Percentiles rank a stretch among this genome's conserved stretches.
These are phyloP conservation scores for Enteromius viviparus DNA, from an alignment of 2,797 vertebrate species.

Conservation along the genomic window DNA sequence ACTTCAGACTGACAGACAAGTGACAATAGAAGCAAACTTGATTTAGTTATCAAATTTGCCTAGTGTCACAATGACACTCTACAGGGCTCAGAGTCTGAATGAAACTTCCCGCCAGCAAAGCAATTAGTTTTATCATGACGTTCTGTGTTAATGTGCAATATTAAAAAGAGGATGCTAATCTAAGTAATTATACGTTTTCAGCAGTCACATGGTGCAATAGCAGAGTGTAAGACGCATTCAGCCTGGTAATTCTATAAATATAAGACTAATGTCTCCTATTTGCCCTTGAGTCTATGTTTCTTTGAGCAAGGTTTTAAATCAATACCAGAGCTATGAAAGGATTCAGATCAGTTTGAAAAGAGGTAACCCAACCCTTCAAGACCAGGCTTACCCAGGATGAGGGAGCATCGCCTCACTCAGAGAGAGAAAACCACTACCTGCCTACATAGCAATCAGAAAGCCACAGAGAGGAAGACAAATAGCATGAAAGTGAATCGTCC, in stretches of 20 bases:
- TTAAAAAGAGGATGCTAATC: slow-evolving; percentile 45
- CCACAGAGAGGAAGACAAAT: slow-evolving; percentile 20
- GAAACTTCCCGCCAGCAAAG: slow-evolving; percentile 13
- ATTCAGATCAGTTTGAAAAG: slow-evolving; percentile 64
- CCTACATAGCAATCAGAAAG: slow-evolving; percentile 23
- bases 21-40: not conserved
- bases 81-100: slow-evolving; percentile 13
- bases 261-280: slow-evolving; percentile 51
- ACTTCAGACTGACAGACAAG: not conserved
- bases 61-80: slow-evolving; percentile 12
- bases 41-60: slow-evolving; percentile 26
- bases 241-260: slow-evolving; percentile 64
- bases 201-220: slow-evolving; percentile 14
- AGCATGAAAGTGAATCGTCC: not conserved
- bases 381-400: slow-evolving; percentile 24
- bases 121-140: slow-evolving; percentile 38
- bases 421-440: slow-evolving; percentile 50
- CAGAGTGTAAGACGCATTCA: slow-evolving; percentile 33
- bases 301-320: slow-evolving; percentile 70
- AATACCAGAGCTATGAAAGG: slow-evolving; percentile 68
- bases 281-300: slow-evolving; percentile 65
- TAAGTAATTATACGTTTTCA: slow-evolving; percentile 39
- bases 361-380: slow-evolving; percentile 64
- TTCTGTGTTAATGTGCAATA: slow-evolving; percentile 35
- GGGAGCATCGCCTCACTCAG: not conserved